Evolutionary conservation across 2,888 invertebrate genomes (phyloP).

Genomic region (Petrolisthes cinctipes): DNA sequence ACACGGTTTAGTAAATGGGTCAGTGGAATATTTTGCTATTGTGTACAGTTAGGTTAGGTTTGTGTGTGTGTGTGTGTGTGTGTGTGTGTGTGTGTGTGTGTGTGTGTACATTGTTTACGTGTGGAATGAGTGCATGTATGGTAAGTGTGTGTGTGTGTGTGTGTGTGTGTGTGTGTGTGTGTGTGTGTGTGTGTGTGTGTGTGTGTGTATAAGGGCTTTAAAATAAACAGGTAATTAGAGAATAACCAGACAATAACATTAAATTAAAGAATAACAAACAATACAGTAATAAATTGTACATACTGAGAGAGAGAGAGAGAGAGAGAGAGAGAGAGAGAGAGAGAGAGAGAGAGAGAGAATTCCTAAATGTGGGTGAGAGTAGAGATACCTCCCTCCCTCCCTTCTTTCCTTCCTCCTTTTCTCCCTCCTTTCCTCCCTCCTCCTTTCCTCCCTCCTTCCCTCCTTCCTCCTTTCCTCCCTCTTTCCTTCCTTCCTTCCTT

Average conservation of each 20-base stretch:
- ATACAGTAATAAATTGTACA: not conserved
- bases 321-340: not conserved
- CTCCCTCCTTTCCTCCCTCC: not conserved
- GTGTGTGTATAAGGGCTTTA: not conserved
- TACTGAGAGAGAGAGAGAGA: not conserved
- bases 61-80: slow-evolving; percentile 5
- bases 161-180: slow-evolving; percentile 1
- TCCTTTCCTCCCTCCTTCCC: not conserved
- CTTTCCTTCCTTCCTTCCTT: not conserved
- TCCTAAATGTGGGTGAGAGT: not conserved
- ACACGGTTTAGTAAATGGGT: no score
- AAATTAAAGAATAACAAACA: no score
- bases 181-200: slow-evolving; percentile 14
- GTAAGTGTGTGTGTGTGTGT: not conserved
- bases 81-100: not conserved
- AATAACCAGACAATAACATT: no score
- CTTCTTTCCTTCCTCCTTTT: not conserved
- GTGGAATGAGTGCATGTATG: not conserved
- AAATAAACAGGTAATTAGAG: not conserved
- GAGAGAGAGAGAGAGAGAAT: slow-evolving; percentile 7
- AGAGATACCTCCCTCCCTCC: not conserved
- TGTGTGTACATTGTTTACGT: slow-evolving; percentile 12
- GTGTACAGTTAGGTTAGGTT: not conserved
- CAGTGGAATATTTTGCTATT: no score
- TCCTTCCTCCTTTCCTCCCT: not conserved